These are phyloP conservation scores for Papilio dardanus DNA, from an alignment of 1,140 invertebrate genomes.

Conservation along the genomic window DNA sequence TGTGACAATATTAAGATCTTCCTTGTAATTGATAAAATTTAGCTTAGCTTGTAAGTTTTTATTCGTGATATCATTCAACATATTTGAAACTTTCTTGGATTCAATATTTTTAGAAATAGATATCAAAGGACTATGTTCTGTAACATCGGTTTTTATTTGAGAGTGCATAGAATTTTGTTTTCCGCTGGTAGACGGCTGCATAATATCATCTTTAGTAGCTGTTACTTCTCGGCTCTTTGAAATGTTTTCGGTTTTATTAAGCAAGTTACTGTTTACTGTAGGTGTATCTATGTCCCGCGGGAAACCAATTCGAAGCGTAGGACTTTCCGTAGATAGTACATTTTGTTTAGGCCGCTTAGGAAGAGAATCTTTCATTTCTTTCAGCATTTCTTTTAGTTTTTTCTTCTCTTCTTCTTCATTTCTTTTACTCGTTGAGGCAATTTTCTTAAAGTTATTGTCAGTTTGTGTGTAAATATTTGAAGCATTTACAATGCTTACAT, in stretches of 20 bases:
- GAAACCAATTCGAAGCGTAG: slow-evolving; percentile 65
- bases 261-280: no score
- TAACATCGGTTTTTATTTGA: neutral
- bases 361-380: slow-evolving; percentile 79
- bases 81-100: neutral
- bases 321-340: slow-evolving; percentile 53
- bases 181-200: neutral
- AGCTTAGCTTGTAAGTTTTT: neutral
- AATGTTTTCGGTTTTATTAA: slow-evolving; percentile 3
- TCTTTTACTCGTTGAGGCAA: slow-evolving; percentile 37
- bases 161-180: neutral
- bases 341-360: slow-evolving; percentile 64
- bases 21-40: neutral
- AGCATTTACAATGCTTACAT: slow-evolving; percentile 36
- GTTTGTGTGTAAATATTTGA: slow-evolving; percentile 65
- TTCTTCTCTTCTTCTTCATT: slow-evolving; percentile 61
- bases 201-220: neutral
- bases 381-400: slow-evolving; percentile 73
- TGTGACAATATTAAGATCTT: neutral
- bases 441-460: slow-evolving; percentile 41
- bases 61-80: neutral
- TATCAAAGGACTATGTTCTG: neutral
- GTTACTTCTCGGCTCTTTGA: neutral
- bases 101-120: neutral
- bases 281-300: slow-evolving; percentile 28